These are phyloP conservation scores for Drosophila formosana DNA, from an alignment of 2,888 invertebrate genomes.

Conservation along the genomic window DNA sequence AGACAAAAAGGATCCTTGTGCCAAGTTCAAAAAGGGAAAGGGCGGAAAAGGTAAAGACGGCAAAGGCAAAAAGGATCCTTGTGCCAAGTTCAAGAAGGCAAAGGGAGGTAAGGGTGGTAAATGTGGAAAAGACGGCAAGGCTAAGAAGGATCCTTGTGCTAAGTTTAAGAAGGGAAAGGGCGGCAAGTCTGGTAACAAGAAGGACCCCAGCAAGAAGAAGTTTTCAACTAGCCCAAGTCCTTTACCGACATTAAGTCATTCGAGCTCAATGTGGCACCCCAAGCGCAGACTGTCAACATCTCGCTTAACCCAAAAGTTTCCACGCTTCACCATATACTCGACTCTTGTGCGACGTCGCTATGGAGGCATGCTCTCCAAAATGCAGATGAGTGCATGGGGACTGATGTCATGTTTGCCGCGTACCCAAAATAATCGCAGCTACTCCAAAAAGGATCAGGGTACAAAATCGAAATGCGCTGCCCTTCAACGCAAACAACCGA, in stretches of 20 bases:
- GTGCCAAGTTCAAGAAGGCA: constrained; percentile 24
- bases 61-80: constrained; percentile 28
- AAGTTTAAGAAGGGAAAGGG: constrained; percentile 14
- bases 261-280: background rate
- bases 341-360: constrained; percentile 51
- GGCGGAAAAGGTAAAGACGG: constrained; percentile 18
- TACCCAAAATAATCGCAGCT: constrained; percentile 7
- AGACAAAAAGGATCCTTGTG: constrained; percentile 29
- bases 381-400: constrained; percentile 30
- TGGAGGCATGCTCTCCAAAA: constrained; percentile 23
- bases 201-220: constrained; percentile 48
- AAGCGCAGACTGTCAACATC: constrained; percentile 24
- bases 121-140: constrained; percentile 12
- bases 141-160: constrained; percentile 27
- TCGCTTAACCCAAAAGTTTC: background rate
- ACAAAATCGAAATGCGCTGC: constrained; percentile 34
- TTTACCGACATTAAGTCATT: constrained; percentile 7
- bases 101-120: constrained; percentile 12
- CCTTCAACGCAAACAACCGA: background rate
- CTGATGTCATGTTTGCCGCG: constrained; percentile 2
- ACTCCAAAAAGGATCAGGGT: constrained; percentile 21
- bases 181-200: constrained; percentile 26
- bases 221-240: constrained; percentile 41
- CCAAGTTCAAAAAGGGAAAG: constrained; percentile 22
- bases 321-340: constrained; percentile 40